These are phyloP conservation scores for Oceanodroma leucorhoa DNA, from an alignment of 2,797 vertebrate genomes.

Conservation along the genomic window DNA sequence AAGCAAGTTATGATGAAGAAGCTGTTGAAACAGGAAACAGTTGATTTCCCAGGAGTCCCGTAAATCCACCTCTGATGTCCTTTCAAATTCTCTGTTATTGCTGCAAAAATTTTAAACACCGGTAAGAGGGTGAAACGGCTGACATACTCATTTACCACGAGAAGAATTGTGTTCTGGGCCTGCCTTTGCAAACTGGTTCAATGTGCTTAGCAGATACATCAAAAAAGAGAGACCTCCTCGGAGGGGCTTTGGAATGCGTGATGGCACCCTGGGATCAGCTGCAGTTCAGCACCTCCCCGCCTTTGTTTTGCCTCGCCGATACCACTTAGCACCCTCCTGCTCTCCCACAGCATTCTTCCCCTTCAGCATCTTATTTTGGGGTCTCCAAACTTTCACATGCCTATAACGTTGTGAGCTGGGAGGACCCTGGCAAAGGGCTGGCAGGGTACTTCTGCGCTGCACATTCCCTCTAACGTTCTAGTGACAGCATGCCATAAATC, in stretches of 20 bases:
- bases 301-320: not conserved
- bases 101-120: conserved; percentile 50
- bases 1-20: conserved; percentile 63
- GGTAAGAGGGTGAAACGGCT: not conserved
- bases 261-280: not conserved
- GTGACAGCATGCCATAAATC: not conserved
- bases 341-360: not conserved
- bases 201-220: not conserved
- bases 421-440: not conserved
- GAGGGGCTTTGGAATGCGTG: not conserved
- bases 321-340: not conserved
- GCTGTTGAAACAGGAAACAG: conserved; percentile 64
- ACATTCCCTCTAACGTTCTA: not conserved
- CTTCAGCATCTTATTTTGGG: not conserved
- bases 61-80: conserved; percentile 63
- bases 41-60: conserved; percentile 64
- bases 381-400: not conserved
- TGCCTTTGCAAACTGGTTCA: not conserved
- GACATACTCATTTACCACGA: conserved; percentile 17
- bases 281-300: not conserved
- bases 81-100: conserved; percentile 55
- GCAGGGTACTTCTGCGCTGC: not conserved
- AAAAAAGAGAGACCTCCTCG: not conserved
- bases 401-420: fast-evolving
- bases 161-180: not conserved